Base-by-base conservation (phyloP, 2,797 vertebrate species). In the Coregonus suidteri region DNA sequence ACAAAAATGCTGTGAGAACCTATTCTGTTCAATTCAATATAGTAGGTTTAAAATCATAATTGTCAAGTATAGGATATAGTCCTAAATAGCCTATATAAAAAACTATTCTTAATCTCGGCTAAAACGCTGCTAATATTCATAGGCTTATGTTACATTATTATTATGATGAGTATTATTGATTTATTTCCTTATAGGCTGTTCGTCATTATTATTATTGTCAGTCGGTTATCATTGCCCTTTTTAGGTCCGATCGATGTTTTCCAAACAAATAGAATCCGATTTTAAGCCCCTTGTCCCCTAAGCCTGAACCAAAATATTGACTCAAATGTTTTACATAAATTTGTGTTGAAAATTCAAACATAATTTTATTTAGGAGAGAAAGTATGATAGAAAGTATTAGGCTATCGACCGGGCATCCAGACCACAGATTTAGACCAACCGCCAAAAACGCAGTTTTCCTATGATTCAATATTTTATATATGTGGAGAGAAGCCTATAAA, bases 301-400 rank as follows among this genome's bases (percentile, higher is more conserved):
- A 98, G 96, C 95, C 95, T 87, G 92, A 95, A 95, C 95, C 94
- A 97, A 97, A 98, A 98, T 98, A 98, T 98, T 98, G 96, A 98
- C 97, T 95, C 95, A 97, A 94, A 96, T 94, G 95, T 95, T 96
- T 97, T 96, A 96, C 96, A 97, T 96, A 96, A 97, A 95, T 97
- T 96, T 96, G 91, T 91, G 91, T 91, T 91, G 90, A 94, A 95
- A 97, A 95, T 91, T 91, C 94, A 93, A 94, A 94, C 93, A 92
- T 86, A 77, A 83, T 88, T 90, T 79, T 91, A 74, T 76, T 76
- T 73, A 86, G 83, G 84, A 80, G 88, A 90, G 82, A 37, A 85
- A 83, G 9, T 3, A 47, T 47, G 41, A 83, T 81, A 79, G 70
- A 75, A 84, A 87, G 80, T 74, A 85, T 77, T 13, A 79, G 68